Base-by-base conservation (phyloP, 1,140 invertebrate species). In the Tigriopus japonicus region DNA sequence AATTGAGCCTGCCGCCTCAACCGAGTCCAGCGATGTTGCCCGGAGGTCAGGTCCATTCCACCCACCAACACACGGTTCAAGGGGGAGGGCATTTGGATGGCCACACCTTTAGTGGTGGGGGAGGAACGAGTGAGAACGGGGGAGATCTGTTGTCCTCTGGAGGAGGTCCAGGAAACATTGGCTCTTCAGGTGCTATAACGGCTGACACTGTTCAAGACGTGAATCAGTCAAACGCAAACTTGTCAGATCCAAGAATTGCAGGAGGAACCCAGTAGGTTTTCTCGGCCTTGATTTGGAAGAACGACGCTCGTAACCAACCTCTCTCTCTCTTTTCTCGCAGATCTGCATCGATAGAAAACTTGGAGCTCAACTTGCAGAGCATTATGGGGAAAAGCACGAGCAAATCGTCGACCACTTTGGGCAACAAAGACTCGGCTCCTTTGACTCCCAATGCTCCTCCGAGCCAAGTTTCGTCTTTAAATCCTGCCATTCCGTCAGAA, bases 281-380 rank as follows among this genome's bases (percentile, higher is more conserved):
- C 45, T 17, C 19, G 2, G 12, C 45, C 19, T 2, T 49, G 21
- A 49, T 6, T 49, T 17, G 21, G 21, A 10, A 49, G 2, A 14
- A 15, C 3, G 15, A 21, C 6, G 15, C 2, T 24, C 6, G 15
- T 54, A 19, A 24, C 24, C 2, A 19, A 5, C 5, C 2, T 21
- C 19, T 6, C 24, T 54, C n/a, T 24, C 24, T 21, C 24, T 19
- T 2, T 54, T 21, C 14, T 54, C 15, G 24, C 24, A 54, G 55
- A 58, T 28, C 17, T 14, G 42, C 55, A 14, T 40, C 28, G 28
- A 35, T 58, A n/a, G 23, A 28, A 14, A 41, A 58, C 42, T 58
- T 58, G 55, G 55, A 58, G 23, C 55, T 41, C 14, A 58, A 58
- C 42, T 41, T 58, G 15, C 55, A 58, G 40, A 58, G 42, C 55